phyloP scores from a whole-genome alignment of 2,113 vertebrate genomes.

The Ochotona princeps region DNA sequence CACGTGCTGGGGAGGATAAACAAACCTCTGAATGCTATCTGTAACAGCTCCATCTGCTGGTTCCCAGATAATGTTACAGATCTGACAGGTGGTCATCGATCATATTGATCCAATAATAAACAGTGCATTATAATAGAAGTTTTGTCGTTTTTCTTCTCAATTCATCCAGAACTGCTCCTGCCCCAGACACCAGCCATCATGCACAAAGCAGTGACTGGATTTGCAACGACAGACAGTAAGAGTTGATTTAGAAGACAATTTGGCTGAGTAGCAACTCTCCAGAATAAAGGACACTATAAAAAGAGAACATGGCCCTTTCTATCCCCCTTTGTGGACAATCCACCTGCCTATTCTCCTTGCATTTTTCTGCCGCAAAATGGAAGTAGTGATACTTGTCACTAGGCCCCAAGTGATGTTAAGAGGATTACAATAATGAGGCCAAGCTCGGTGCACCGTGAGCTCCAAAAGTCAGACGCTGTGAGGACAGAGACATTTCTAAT shows the following conservation, averaged over 20 bases:
- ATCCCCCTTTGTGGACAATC: constrained; percentile 49
- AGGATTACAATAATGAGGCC: constrained; percentile 43
- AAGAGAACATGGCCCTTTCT: background rate
- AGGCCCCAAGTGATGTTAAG: background rate
- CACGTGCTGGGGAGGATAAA: constrained; percentile 74
- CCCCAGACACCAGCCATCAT: constrained; percentile 39
- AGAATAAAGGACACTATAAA: constrained; percentile 59
- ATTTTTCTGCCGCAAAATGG: background rate
- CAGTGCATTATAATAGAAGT: constrained; percentile 75
- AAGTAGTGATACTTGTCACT: constrained; percentile 18
- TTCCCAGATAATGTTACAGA: constrained; percentile 83
- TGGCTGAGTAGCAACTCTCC: constrained; percentile 5
- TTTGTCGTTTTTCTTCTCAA: constrained; percentile 75
- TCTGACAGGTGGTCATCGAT: constrained; percentile 83
- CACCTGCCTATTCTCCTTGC: background rate
- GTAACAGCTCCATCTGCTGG: constrained; percentile 84
- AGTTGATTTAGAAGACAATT: constrained; percentile 29
- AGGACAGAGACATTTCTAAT: constrained; percentile 52
- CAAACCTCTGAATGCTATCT: constrained; percentile 81
- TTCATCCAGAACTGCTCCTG: constrained; percentile 75
- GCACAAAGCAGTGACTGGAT: constrained; percentile 35
- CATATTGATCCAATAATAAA: constrained; percentile 83
- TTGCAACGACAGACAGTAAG: constrained; percentile 24
- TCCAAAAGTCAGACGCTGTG: constrained; percentile 25
- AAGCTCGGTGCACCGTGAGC: background rate